Percentiles rank a stretch among this genome's conserved stretches.
phyloP scores from a whole-genome alignment of 2,888 invertebrate species.

The Tenthredo scrophulariae region DNA sequence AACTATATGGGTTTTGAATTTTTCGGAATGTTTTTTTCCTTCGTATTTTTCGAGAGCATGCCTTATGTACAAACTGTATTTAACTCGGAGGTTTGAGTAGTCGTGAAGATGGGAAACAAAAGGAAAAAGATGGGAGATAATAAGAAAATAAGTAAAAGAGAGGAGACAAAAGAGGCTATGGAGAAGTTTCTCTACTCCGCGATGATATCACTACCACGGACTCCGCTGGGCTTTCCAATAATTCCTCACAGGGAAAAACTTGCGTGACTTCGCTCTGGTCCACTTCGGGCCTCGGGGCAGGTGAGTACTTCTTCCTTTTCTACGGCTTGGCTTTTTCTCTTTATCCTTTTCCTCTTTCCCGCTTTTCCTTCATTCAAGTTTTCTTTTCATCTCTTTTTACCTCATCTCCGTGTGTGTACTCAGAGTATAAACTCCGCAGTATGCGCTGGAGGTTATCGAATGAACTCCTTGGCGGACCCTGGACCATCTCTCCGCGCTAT shows the following conservation, averaged over 20 bases:
- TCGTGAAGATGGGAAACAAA: background rate
- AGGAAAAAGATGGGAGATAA: background rate
- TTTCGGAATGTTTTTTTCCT: background rate
- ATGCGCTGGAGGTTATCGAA: conserved; percentile 31
- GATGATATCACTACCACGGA: conserved; percentile 33
- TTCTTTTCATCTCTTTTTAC: background rate
- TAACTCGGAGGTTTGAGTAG: background rate
- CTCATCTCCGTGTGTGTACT: background rate
- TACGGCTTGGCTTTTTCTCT: conserved; percentile 2
- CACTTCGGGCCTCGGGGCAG: conserved; percentile 20
- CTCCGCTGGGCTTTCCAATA: conserved; percentile 39
- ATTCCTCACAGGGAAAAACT: conserved; percentile 52
- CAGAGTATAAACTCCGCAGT: background rate
- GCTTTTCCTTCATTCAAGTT: background rate
- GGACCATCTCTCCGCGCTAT: background rate
- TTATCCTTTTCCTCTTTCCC: background rate
- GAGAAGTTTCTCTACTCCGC: conserved; percentile 25
- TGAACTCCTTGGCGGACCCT: conserved; percentile 20
- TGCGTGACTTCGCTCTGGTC: conserved; percentile 18
- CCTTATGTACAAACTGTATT: background rate
- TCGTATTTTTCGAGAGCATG: background rate
- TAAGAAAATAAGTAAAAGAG: conserved; percentile 3
- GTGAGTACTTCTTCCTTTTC: background rate
- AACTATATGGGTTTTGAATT: background rate
- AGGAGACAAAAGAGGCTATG: conserved; percentile 28